Evolutionary conservation across 2,888 invertebrate species (phyloP).

Genomic region (Thyatira batis): DNA sequence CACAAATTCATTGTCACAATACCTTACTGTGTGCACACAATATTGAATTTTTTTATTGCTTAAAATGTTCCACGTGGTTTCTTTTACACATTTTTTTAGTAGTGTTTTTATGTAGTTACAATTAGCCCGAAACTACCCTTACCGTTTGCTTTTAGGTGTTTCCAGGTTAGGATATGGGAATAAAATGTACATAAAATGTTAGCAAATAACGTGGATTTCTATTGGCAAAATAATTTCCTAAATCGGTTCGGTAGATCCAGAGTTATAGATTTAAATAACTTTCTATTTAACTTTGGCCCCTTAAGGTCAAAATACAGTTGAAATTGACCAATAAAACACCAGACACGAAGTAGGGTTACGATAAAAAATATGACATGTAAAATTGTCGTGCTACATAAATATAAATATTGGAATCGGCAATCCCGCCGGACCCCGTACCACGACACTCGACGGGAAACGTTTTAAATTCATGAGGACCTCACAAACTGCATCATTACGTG

Average conservation of each 20-base stretch:
- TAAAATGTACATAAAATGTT: no score
- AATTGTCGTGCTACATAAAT: not conserved
- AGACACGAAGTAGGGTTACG: not conserved
- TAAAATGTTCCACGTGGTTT: not conserved
- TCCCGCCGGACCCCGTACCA: not conserved
- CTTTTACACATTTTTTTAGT: not conserved
- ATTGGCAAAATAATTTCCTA: no score
- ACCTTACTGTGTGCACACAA: slow-evolving; percentile 26
- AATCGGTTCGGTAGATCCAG: no score
- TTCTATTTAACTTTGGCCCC: no score
- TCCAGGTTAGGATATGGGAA: no score
- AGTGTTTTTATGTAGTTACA: not conserved
- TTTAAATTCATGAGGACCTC: slow-evolving; percentile 53
- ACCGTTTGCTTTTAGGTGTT: no score
- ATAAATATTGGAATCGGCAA: slow-evolving; percentile 6
- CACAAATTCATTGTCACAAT: slow-evolving; percentile 33
- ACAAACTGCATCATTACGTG: slow-evolving; percentile 50
- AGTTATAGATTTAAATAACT: no score
- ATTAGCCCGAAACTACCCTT: no score
- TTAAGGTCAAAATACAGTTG: not conserved
- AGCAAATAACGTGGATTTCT: no score
- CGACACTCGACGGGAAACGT: slow-evolving; percentile 20
- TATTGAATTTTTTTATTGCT: slow-evolving; percentile 10
- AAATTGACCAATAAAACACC: not conserved
- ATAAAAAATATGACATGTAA: not conserved